Percentiles rank a stretch among this genome's conserved stretches.
Evolutionary conservation across 2,113 vertebrate genomes (phyloP).

Genomic region (human): DNA sequence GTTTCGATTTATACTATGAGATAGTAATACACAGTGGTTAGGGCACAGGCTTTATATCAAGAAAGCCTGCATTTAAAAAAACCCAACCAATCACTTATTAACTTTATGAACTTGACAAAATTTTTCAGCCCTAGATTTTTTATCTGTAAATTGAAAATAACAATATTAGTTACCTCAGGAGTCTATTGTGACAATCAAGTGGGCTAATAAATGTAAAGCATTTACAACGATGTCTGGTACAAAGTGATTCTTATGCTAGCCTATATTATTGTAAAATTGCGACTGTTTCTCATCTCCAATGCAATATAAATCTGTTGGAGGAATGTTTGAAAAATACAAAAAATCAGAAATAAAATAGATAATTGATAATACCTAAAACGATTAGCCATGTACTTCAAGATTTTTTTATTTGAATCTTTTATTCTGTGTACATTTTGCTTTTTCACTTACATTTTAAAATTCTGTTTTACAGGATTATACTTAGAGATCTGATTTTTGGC

Average conservation of each 20-base stretch:
- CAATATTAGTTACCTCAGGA: not conserved
- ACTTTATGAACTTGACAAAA: not conserved
- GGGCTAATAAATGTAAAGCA: not conserved
- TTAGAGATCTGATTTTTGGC: not conserved
- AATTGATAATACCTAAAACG: not conserved
- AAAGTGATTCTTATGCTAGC: not conserved
- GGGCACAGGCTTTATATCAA: not conserved
- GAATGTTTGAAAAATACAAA: not conserved
- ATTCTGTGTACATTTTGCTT: not conserved
- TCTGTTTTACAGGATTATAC: not conserved
- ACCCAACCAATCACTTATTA: not conserved
- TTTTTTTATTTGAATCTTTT: not conserved
- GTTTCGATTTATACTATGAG: not conserved
- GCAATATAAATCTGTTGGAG: not conserved
- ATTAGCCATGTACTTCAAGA: not conserved
- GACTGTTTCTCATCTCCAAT: not conserved
- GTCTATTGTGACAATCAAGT: not conserved
- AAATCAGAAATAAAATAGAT: not conserved
- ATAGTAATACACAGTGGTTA: not conserved
- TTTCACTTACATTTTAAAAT: not conserved
- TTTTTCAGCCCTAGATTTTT: not conserved
- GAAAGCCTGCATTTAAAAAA: not conserved
- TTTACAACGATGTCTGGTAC: not conserved
- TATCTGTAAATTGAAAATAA: not conserved
- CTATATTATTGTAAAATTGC: not conserved